Base-by-base conservation (phyloP, 2,797 vertebrate species). In the Sus cebifrons region DNA sequence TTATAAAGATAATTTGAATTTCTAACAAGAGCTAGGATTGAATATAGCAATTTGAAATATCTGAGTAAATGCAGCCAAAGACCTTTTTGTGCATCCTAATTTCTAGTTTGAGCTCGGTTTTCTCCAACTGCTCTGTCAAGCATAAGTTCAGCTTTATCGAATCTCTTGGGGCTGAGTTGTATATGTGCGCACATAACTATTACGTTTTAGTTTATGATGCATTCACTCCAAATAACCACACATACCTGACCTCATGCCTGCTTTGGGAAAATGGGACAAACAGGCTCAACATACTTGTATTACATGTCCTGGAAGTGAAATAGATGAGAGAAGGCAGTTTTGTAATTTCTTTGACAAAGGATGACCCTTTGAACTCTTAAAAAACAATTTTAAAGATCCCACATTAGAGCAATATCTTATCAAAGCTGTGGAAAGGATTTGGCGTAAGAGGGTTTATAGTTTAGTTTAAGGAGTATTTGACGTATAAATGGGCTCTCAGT, bases 1-100 rank as follows among this genome's bases (percentile, higher is more conserved):
- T 85, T 84, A 82, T 84, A 60, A 87, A 67, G 29, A 56, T 67
- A 91, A 89, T 95, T 93, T 96, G 52, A 20, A n/a, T 90, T 92
- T 90, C 71, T 49, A 93, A 56, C 36, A 17, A 73, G 25, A 94
- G 54, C 36, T 54, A n/a, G 14, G n/a, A 84, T 44, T 40, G 62
- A 89, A 89, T 81, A 77, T 16, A 81, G 36, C 20, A 67, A 56
- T 81, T 87, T 86, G 27, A 92, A 49, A 27, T 14, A 90, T 32
- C 15, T 65, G 79, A 84, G 77, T 32, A 68, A 94, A 58, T 62
- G 20, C 32, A 71, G 44, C 56, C 70, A 89, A 64, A 94, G 62
- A 36, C 29, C 14, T 79, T 93, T 93, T 77, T 70, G 3, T 75
- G 27, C 5, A 88, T 82, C 16, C 3, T 44, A 36, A 77, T 56